Evolutionary conservation across 1,140 invertebrate genomes (phyloP).

Genomic region (Trachelipus rathkii): DNA sequence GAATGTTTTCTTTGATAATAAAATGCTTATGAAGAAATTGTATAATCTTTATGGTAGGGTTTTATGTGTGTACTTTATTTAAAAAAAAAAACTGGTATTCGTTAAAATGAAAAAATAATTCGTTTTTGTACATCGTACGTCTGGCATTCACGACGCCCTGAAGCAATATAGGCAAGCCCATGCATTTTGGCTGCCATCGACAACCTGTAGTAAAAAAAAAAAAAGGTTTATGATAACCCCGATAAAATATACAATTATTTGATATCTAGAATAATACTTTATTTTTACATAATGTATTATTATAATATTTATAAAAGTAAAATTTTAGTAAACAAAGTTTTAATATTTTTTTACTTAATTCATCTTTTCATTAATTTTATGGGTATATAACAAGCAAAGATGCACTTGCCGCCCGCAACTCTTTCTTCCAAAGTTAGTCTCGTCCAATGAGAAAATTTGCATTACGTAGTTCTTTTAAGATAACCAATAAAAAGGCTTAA

Average conservation of each 20-base stretch:
- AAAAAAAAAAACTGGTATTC: no score
- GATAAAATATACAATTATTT: neutral
- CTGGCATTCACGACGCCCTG: neutral
- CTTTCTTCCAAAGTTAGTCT: neutral
- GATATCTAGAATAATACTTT: neutral
- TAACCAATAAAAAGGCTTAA: neutral
- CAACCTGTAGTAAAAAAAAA: neutral
- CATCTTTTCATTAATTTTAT: neutral
- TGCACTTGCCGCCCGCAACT: neutral
- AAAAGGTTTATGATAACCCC: neutral
- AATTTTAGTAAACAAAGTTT: neutral
- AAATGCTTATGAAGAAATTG: no score
- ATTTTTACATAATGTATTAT: neutral
- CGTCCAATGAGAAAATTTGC: neutral
- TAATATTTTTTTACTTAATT: neutral
- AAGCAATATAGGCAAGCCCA: slow-evolving; percentile 2
- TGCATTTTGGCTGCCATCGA: neutral
- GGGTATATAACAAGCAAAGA: neutral
- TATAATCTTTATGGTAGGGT: no score
- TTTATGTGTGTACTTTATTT: no score
- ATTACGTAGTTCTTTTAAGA: slow-evolving; percentile 1
- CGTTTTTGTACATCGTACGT: neutral
- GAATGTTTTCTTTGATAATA: no score
- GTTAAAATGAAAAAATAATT: no score
- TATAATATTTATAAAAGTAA: neutral